Conservation (phyloP, 2,113 vertebrate species). For the Vulpes ferrilata region DNA sequence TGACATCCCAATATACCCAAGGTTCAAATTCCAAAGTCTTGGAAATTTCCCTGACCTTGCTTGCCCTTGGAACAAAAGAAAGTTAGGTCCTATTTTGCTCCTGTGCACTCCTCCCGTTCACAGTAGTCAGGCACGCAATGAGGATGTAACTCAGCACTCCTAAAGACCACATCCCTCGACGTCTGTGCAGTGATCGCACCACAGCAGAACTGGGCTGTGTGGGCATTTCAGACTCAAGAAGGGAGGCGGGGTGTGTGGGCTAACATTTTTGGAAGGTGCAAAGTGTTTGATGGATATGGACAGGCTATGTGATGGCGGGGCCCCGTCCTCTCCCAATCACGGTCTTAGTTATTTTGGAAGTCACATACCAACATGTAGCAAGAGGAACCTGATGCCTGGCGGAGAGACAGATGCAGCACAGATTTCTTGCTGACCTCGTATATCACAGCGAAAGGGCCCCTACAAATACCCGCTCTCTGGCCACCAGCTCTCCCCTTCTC, state of each 20-base stretch:
- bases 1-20: neutral
- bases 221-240: slow-evolving; percentile 75
- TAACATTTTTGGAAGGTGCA: slow-evolving; percentile 90
- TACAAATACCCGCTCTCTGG: slow-evolving; percentile 88
- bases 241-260: slow-evolving; percentile 77
- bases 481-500: slow-evolving; percentile 83
- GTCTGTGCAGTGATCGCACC: slow-evolving; percentile 78
- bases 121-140: neutral
- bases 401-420: slow-evolving; percentile 87
- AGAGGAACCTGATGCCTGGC: slow-evolving; percentile 89
- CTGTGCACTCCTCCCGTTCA: neutral
- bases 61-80: slow-evolving; percentile 40
- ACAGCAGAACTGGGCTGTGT: slow-evolving; percentile 72
- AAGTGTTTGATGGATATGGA: slow-evolving; percentile 90
- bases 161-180: slow-evolving; percentile 21
- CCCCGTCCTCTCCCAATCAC: slow-evolving; percentile 91
- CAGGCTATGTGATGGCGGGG: slow-evolving; percentile 86
- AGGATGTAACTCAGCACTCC: neutral
- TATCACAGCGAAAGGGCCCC: slow-evolving; percentile 88
- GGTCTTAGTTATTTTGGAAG: slow-evolving; percentile 94
- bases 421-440: slow-evolving; percentile 90
- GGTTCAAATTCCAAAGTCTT: neutral
- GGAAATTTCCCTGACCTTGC: neutral
- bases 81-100: neutral
- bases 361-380: slow-evolving; percentile 94